Evolutionary conservation across 2,797 vertebrate species (phyloP).

Genomic region (Labeo calbasu): DNA sequence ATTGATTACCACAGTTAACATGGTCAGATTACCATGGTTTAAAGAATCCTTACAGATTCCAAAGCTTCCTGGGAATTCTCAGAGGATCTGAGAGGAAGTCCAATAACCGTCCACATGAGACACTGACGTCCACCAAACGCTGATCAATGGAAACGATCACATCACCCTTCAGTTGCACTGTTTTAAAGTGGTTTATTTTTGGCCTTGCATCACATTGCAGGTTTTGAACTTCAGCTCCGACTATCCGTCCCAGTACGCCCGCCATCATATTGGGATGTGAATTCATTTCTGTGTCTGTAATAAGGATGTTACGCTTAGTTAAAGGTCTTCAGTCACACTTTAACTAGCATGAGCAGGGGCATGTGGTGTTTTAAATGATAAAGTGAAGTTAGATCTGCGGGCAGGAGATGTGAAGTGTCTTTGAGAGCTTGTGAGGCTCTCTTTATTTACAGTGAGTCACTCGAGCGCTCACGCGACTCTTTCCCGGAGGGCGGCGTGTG

Average conservation of each 20-base stretch:
- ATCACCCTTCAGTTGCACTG: constrained; percentile 40
- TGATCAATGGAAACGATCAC: constrained; percentile 53
- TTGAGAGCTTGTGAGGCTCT: constrained; percentile 43
- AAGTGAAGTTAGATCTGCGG: constrained; percentile 9
- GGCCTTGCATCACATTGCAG: neutral
- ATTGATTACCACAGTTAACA: constrained; percentile 38
- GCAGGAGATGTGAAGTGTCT: constrained; percentile 23
- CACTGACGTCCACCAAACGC: neutral
- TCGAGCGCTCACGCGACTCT: constrained; percentile 40
- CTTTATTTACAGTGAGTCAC: constrained; percentile 72
- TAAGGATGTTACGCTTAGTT: neutral
- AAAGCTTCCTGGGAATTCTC: constrained; percentile 29
- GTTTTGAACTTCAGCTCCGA: neutral
- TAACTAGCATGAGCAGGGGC: neutral
- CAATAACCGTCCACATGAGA: constrained; percentile 2
- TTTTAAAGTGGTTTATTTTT: constrained; percentile 20
- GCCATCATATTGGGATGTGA: neutral
- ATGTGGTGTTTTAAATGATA: constrained; percentile 11
- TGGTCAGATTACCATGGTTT: constrained; percentile 31
- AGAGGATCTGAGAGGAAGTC: constrained; percentile 16
- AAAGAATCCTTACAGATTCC: constrained; percentile 28
- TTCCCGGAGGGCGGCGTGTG: constrained; percentile 59
- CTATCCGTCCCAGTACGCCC: neutral
- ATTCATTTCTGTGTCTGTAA: constrained; percentile 1
- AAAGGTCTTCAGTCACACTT: neutral